Evolutionary conservation across 2,113 vertebrate genomes (phyloP).

Genomic region (Limanda limanda): DNA sequence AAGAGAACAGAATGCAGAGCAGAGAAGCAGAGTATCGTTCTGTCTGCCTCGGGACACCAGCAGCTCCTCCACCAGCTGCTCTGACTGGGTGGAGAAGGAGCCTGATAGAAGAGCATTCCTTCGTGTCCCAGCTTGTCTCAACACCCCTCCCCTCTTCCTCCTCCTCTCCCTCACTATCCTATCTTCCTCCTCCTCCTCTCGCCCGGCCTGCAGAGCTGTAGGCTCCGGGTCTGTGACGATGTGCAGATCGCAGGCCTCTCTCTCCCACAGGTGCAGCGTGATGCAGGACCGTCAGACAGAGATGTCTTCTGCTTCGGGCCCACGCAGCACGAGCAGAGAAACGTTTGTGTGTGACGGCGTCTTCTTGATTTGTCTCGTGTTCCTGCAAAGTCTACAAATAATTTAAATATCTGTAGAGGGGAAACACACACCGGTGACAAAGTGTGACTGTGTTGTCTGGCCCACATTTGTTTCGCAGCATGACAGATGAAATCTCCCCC

Average conservation of each 20-base stretch:
- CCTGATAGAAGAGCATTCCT: conserved; percentile 44
- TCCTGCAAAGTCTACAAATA: conserved; percentile 12
- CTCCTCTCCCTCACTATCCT: not conserved
- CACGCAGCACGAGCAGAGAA: not conserved
- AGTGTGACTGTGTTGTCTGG: not conserved
- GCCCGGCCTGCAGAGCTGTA: conserved; percentile 14
- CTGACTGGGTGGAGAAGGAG: too few relatives aligned
- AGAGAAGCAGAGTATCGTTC: too few relatives aligned
- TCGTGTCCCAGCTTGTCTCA: conserved; percentile 41
- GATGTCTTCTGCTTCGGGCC: conserved; percentile 1
- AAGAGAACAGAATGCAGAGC: conserved; percentile 19
- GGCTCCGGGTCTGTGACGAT: conserved; percentile 40
- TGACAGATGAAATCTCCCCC: conserved; percentile 15
- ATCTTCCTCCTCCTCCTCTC: not conserved
- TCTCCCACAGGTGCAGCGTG: conserved; percentile 12
- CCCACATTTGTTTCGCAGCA: not conserved
- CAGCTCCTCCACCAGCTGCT: conserved; percentile 1
- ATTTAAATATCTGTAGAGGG: conserved; percentile 18
- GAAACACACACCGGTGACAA: not conserved
- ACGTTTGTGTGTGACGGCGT: not conserved
- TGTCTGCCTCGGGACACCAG: not conserved
- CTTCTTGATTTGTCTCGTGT: not conserved
- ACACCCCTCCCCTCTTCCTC: conserved; percentile 11
- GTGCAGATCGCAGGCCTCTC: conserved; percentile 24
- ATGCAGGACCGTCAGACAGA: conserved; percentile 16